Evolutionary conservation across 1,140 invertebrate genomes (phyloP).

Genomic region (Sminthurides bifidus): DNA sequence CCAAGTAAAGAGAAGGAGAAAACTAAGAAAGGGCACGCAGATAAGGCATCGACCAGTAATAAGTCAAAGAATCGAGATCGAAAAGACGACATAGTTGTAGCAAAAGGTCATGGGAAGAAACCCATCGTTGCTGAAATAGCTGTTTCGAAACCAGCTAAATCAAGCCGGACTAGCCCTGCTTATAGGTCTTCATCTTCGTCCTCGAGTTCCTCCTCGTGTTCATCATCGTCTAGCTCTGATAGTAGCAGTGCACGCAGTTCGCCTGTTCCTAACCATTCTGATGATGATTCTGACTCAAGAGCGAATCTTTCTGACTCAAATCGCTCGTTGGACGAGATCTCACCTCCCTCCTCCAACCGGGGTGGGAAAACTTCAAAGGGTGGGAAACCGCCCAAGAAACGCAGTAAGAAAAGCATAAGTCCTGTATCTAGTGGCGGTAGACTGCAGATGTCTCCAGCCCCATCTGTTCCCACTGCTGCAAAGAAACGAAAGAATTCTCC

Average conservation of each 20-base stretch:
- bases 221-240: conserved; percentile 14
- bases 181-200: not conserved
- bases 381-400: conserved; percentile 14
- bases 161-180: no score
- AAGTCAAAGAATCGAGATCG: not conserved
- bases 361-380: not conserved
- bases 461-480: not conserved
- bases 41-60: conserved; percentile 8
- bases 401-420: conserved; percentile 4
- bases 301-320: not conserved
- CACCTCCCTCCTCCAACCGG: not conserved
- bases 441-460: conserved; percentile 10
- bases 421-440: conserved; percentile 7
- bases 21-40: not conserved
- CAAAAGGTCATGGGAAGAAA: not conserved
- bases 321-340: not conserved
- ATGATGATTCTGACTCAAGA: conserved; percentile 18
- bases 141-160: not conserved
- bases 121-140: conserved; percentile 1
- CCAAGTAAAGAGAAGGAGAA: not conserved
- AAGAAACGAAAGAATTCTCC: conserved; percentile 12
- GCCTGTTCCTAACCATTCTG: conserved; percentile 20
- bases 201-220: conserved; percentile 12
- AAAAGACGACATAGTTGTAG: conserved; percentile 4
- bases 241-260: conserved; percentile 1